These are phyloP conservation scores for Lithophane socia DNA, from an alignment of 2,888 invertebrate genomes.

Conservation along the genomic window DNA sequence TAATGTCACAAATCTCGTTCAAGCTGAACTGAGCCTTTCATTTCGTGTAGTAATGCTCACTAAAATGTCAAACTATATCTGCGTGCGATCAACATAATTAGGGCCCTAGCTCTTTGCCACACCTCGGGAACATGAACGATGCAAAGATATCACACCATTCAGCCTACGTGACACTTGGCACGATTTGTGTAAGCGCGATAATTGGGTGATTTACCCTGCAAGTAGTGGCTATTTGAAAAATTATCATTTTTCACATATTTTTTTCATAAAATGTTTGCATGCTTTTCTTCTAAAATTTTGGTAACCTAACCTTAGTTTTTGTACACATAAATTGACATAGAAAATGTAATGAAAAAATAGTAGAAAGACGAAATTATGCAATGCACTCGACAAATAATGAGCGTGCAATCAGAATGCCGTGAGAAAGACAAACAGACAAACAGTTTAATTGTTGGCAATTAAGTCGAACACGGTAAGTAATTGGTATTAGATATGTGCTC, in stretches of 20 bases:
- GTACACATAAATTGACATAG: neutral
- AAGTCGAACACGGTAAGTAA: conserved; percentile 61
- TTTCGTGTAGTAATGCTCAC: conserved; percentile 43
- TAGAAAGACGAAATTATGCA: conserved; percentile 40
- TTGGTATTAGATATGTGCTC: conserved; percentile 56
- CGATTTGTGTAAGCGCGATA: conserved; percentile 63
- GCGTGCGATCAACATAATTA: conserved; percentile 76
- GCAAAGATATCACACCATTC: conserved; percentile 64
- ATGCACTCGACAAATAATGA: conserved; percentile 57
- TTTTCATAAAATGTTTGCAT: neutral
- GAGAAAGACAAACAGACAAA: conserved; percentile 65
- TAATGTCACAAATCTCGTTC: conserved; percentile 61
- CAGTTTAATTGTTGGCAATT: conserved; percentile 60
- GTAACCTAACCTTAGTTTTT: neutral
- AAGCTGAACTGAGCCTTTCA: conserved; percentile 51
- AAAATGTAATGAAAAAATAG: conserved; percentile 8
- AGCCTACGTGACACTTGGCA: conserved; percentile 72
- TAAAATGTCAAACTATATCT: conserved; percentile 75
- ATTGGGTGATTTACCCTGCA: conserved; percentile 66
- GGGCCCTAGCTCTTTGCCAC: conserved; percentile 70
- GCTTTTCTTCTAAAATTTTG: neutral
- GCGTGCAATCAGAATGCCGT: conserved; percentile 58
- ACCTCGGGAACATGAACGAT: conserved; percentile 69
- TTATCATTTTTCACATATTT: neutral
- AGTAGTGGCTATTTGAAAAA: conserved; percentile 30